Evolutionary conservation across 1,140 invertebrate genomes (phyloP), one percentile per base, ranked within the genome.

Genomic region (Luehdorfia chinensis): DNA sequence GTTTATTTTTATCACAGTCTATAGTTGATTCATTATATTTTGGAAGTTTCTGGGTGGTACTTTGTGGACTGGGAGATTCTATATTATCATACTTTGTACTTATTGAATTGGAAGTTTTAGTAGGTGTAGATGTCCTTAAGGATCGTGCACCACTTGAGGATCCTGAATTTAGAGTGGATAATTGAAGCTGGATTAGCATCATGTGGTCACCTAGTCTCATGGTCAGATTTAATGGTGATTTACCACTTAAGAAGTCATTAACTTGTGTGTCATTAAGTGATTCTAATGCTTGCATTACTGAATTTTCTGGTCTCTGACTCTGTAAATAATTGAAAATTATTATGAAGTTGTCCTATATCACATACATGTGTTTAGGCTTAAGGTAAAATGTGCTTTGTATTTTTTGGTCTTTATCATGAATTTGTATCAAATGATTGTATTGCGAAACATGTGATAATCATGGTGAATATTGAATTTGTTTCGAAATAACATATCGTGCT

Each of bases 191-290:
- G 47, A 98, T 97, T 45, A 98, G 90, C 96, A 98, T 97, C 94
- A 98, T 97, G 87, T 98, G 96, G 76, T 98, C 96, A 13, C 96
- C 96, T 7, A 98, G 88, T 48, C 96, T 91, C 95, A 98, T 97
- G 27, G 95, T 97, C 34, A 98, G 88, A 83, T 97, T 97, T 14
- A 98, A 86, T 8, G 97, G 97, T 15, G 95, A 95, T 81, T 96
- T 96, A 27, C 96, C 96, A 71, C 94, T 96, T 6, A 98, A 88
- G 76, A 98, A 98, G 83, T 97, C 96, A 88, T 96, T 97, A 47
- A 98, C 96, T 90, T 96, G 95, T 45, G 93, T 94, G 75, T 97
- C 96, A 85, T 96, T 97, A 13, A 98, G 88, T 66, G 94, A 96
- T 89, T 97, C 95, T 72, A 98, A 88, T 16, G 96, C 96, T 87